phyloP scores from a whole-genome alignment of 1,140 invertebrate genomes.

The Plutomurus gul region DNA sequence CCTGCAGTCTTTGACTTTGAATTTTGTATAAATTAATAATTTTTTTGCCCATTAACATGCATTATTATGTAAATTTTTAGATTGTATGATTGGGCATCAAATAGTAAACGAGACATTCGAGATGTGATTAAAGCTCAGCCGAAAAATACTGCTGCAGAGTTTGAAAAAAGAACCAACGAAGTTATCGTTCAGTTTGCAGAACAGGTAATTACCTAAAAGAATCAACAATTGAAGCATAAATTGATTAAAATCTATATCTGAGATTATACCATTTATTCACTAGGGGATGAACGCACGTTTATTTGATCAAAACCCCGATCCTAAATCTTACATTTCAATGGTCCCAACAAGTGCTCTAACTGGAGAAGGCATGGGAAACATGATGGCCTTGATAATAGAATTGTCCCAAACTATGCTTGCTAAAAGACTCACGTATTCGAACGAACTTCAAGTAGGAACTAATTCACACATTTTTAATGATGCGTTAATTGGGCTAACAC shows the following conservation, averaged over 20 bases:
- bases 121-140: slow-evolving; percentile 88
- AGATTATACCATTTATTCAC: slow-evolving; percentile 49
- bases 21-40: no score
- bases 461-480: neutral
- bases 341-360: slow-evolving; percentile 97
- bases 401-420: slow-evolving; percentile 88
- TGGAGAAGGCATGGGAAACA: slow-evolving; percentile 97
- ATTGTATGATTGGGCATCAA: slow-evolving; percentile 94
- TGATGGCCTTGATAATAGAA: slow-evolving; percentile 90
- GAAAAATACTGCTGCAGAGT: slow-evolving; percentile 87
- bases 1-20: no score
- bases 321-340: slow-evolving; percentile 88
- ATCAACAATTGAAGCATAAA: neutral
- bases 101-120: slow-evolving; percentile 83
- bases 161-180: slow-evolving; percentile 85
- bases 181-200: slow-evolving; percentile 93
- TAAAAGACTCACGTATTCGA: slow-evolving; percentile 87
- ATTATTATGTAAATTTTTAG: slow-evolving; percentile 56
- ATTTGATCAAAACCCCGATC: slow-evolving; percentile 95
- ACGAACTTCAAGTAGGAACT: slow-evolving; percentile 75
- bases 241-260: neutral
- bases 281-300: slow-evolving; percentile 90
- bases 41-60: no score
- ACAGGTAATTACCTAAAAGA: slow-evolving; percentile 64
- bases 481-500: no score